Conservation (phyloP, 2,797 vertebrate genomes). For the Hemibagrus guttatus region DNA sequence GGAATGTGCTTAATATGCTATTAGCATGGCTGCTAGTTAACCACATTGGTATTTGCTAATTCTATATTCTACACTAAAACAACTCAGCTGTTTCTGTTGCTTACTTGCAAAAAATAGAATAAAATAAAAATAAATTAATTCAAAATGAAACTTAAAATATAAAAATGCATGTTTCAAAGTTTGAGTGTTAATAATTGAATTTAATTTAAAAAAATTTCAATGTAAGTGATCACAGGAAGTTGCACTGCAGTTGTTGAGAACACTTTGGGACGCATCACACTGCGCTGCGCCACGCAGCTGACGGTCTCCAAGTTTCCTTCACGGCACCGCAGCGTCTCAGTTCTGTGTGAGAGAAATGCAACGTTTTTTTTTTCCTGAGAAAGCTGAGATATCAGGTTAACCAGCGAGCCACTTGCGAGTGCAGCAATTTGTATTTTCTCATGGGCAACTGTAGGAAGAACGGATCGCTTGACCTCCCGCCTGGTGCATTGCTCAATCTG, state of each 20-base stretch:
- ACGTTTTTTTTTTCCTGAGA: background rate
- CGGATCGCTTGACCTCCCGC: background rate
- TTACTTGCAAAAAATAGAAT: background rate
- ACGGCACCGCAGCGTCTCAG: background rate
- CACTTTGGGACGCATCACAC: background rate
- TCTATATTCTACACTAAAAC: background rate
- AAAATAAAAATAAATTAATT: background rate
- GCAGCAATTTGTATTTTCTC: constrained; percentile 19
- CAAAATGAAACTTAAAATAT: background rate
- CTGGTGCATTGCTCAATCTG: constrained; percentile 10
- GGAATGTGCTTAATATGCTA: background rate
- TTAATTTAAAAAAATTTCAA: background rate
- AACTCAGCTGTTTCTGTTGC: background rate
- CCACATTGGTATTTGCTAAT: background rate
- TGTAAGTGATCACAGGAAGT: too few relatives aligned
- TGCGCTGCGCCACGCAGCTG: background rate
- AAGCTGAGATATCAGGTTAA: constrained; percentile 7
- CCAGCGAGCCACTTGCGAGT: background rate
- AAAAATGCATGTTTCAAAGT: background rate
- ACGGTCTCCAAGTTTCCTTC: background rate
- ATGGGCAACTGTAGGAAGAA: constrained; percentile 10
- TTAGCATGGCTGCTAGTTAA: background rate
- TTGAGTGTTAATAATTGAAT: background rate
- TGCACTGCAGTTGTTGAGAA: background rate
- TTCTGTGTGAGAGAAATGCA: background rate